Percentiles rank a stretch among this genome's conserved stretches.
These are phyloP conservation scores for Sylvicola fuscatus DNA, from an alignment of 2,888 invertebrate species.

Conservation along the genomic window DNA sequence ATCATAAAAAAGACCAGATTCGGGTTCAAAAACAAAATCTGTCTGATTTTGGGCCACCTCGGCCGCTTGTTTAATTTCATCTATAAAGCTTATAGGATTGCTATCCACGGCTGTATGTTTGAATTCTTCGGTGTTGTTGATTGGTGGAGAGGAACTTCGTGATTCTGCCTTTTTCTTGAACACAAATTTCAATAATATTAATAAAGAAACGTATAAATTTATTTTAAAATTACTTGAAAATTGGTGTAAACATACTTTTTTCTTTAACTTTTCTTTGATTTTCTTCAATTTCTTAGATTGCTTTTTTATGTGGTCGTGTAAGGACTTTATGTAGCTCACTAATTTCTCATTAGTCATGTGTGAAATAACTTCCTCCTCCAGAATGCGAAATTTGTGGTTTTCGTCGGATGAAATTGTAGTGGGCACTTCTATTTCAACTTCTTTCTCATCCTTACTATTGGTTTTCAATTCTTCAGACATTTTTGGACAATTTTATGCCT, in stretches of 20 bases:
- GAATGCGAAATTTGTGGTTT: too few relatives aligned
- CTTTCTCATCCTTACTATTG: too few relatives aligned
- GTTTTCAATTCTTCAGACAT: too few relatives aligned
- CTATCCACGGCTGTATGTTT: conserved; percentile 53
- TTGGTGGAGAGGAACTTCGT: conserved; percentile 5
- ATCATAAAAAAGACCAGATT: conserved; percentile 75
- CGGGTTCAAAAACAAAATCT: conserved; percentile 71
- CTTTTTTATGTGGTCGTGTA: conserved; percentile 3
- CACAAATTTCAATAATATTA: too few relatives aligned
- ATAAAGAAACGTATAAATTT: too few relatives aligned
- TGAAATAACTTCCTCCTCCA: too few relatives aligned
- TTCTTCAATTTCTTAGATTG: conserved; percentile 4
- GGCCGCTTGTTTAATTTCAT: conserved; percentile 57
- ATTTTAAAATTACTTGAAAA: too few relatives aligned
- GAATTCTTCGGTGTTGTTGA: conserved; percentile 50
- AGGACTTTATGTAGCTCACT: conserved; percentile 2
- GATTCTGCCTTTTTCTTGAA: too few relatives aligned
- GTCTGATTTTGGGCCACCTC: conserved; percentile 49
- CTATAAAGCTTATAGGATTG: conserved; percentile 34
- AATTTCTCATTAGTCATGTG: conserved; percentile 3
- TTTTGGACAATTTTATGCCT: too few relatives aligned
- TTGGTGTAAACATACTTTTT: conserved; percentile 5
- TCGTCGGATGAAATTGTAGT: too few relatives aligned
- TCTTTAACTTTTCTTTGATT: conserved; percentile 1
- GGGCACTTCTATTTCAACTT: too few relatives aligned